Percentiles rank a stretch among this genome's conserved stretches.
Conservation (phyloP, 2,888 invertebrate species). For the Gastracanthus pulcherrimus region DNA sequence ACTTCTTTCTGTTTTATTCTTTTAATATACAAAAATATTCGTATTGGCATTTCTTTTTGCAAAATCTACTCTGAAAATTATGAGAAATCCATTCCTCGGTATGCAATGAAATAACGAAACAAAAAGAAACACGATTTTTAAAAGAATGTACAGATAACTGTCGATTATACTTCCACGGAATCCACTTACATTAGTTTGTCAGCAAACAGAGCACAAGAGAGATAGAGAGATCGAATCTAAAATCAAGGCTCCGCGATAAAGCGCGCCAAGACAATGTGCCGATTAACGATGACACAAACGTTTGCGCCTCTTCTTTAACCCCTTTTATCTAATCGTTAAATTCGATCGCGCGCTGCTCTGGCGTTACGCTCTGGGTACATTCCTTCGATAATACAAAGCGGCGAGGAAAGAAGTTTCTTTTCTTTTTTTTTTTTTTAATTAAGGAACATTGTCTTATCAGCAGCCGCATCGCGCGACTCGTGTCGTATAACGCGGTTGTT, state of each 20-base stretch:
- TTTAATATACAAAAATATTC: too few species aligned
- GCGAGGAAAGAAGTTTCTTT: background rate
- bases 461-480: too few species aligned
- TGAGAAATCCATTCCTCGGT: too few species aligned
- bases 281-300: background rate
- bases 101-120: background rate
- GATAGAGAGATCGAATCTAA: background rate
- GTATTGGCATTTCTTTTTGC: too few species aligned
- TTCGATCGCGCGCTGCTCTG: too few species aligned
- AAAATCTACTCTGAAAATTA: too few species aligned
- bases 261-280: background rate
- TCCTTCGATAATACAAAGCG: background rate
- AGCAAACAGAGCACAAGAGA: too few species aligned
- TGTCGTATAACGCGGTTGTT: background rate
- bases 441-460: too few species aligned
- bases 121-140: background rate
- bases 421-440: background rate
- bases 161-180: background rate
- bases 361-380: too few species aligned
- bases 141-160: background rate
- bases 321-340: slow-evolving; percentile 10
- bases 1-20: too few species aligned
- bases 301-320: too few species aligned
- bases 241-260: slow-evolving; percentile 17
- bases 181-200: background rate